These are phyloP conservation scores for Cettia cetti DNA, from an alignment of 2,113 vertebrate genomes.

Conservation along the genomic window DNA sequence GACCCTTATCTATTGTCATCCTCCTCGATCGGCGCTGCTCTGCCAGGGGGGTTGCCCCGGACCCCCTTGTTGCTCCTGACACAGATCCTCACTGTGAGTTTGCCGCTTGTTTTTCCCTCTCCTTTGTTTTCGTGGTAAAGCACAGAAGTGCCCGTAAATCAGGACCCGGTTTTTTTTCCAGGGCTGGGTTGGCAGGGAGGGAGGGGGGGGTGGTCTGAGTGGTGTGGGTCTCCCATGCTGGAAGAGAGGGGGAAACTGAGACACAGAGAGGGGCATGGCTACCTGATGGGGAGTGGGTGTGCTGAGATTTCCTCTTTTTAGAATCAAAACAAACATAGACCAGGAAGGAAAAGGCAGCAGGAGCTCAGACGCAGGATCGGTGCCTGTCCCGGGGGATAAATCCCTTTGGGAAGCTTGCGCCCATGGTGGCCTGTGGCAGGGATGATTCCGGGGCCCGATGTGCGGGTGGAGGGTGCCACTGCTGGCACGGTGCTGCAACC, in stretches of 20 bases:
- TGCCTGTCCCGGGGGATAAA: background rate
- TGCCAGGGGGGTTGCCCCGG: background rate
- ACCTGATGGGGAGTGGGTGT: background rate
- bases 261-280: background rate
- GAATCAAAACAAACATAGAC: background rate
- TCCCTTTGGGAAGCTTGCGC: background rate
- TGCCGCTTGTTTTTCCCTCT: background rate
- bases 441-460: fast-evolving
- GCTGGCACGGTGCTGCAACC: fast-evolving
- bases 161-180: background rate
- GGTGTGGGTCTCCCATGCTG: background rate
- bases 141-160: background rate
- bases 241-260: slow-evolving; percentile 17
- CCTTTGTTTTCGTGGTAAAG: background rate
- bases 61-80: background rate
- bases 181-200: background rate
- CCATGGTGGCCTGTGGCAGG: fast-evolving
- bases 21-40: background rate
- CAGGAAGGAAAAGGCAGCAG: background rate
- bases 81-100: background rate
- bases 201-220: too few relatives aligned
- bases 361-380: background rate
- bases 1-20: slow-evolving; percentile 7
- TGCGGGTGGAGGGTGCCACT: background rate
- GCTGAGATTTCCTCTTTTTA: background rate